Evolutionary conservation across 2,113 vertebrate genomes (phyloP).

Genomic region (Lophotis ruficrista): DNA sequence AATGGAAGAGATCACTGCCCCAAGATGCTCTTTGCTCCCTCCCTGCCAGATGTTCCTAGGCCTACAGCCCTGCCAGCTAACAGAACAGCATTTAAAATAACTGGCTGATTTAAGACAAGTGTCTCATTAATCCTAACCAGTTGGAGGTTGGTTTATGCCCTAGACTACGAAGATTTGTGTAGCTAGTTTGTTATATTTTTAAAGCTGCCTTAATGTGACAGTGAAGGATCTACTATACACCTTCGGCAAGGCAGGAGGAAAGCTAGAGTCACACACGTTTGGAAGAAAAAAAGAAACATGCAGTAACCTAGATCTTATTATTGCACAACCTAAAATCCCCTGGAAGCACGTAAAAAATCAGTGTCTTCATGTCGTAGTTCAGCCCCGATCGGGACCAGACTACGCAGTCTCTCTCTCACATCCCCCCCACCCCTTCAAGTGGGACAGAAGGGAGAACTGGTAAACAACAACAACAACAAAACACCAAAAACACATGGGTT

Average conservation of each 20-base stretch:
- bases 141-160: constrained; percentile 10
- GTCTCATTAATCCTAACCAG: background rate
- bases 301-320: background rate
- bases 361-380: too few relatives aligned
- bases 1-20: background rate
- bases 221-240: background rate
- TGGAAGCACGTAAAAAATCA: background rate
- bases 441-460: too few relatives aligned
- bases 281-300: background rate
- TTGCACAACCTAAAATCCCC: background rate
- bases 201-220: background rate
- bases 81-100: background rate
- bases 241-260: background rate
- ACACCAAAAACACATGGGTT: too few relatives aligned
- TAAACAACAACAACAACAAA: too few relatives aligned
- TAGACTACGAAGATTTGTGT: constrained; percentile 1
- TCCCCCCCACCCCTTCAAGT: too few relatives aligned
- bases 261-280: background rate
- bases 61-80: background rate
- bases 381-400: too few relatives aligned
- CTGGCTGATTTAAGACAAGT: constrained; percentile 21
- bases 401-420: too few relatives aligned
- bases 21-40: background rate
- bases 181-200: constrained; percentile 4
- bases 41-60: background rate